phyloP scores from a whole-genome alignment of 2,888 invertebrate genomes.

The Tridacna gigas region DNA sequence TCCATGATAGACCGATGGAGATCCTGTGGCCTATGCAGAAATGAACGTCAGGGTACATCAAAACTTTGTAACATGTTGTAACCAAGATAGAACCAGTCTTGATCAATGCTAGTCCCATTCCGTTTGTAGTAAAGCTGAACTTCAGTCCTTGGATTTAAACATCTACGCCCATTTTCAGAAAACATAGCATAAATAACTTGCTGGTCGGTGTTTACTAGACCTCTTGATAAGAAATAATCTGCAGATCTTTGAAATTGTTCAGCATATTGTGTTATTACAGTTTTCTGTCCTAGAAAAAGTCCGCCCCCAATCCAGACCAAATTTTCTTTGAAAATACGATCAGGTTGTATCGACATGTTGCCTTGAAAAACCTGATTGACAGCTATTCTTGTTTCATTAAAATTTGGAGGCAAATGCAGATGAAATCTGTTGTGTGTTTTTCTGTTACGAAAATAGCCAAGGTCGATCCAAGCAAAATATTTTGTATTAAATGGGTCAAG shows the following conservation, averaged over 20 bases:
- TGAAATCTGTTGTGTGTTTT: constrained; percentile 43
- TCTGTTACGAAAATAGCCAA: constrained; percentile 69
- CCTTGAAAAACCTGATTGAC: constrained; percentile 18
- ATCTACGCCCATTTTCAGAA: constrained; percentile 29
- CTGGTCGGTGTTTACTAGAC: constrained; percentile 58
- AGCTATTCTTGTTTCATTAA: constrained; percentile 49
- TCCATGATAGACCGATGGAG: too few species aligned
- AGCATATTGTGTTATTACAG: constrained; percentile 41
- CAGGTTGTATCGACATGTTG: constrained; percentile 19
- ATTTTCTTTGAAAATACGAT: constrained; percentile 57
- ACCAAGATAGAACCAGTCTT: constrained; percentile 56
- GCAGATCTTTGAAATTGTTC: constrained; percentile 46
- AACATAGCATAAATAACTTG: constrained; percentile 57
- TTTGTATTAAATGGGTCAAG: constrained; percentile 57
- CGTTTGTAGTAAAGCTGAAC: constrained; percentile 45
- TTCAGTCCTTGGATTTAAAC: constrained; percentile 45
- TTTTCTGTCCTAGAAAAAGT: constrained; percentile 47
- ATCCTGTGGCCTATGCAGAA: too few species aligned
- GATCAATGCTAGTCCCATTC: neutral
- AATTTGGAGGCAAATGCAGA: constrained; percentile 35
- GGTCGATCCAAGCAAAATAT: constrained; percentile 72
- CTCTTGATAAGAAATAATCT: constrained; percentile 38
- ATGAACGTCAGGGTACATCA: too few species aligned
- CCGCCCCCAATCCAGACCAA: constrained; percentile 65
- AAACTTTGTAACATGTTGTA: constrained; percentile 16